phyloP scores from a whole-genome alignment of 2,113 vertebrate genomes.

The Saccopteryx leptura region DNA sequence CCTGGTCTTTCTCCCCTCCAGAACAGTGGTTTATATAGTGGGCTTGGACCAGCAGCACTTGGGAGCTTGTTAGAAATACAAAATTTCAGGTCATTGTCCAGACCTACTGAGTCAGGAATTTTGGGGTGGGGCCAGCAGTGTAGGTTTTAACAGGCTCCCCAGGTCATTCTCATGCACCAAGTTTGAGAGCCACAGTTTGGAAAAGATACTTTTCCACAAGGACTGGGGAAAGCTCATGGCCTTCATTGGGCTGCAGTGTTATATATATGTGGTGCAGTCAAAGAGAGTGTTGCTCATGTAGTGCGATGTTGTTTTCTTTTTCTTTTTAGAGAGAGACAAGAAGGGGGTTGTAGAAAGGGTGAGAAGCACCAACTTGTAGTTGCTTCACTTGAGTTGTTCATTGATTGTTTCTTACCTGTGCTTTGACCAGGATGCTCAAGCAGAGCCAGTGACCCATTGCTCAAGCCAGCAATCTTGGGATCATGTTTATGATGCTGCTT shows the following conservation, averaged over 20 bases:
- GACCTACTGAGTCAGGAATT: not conserved
- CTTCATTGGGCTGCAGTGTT: not conserved
- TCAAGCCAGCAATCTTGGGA: too few species aligned
- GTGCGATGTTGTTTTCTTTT: too few species aligned
- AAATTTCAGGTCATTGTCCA: not conserved
- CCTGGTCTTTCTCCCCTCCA: not conserved
- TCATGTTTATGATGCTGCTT: too few species aligned
- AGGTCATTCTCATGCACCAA: not conserved
- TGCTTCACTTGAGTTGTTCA: too few species aligned
- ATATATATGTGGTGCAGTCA: accelerated
- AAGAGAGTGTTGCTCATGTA: not conserved
- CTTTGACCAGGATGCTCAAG: too few species aligned
- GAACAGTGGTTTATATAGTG: not conserved
- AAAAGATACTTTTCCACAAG: not conserved
- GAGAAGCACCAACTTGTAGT: too few species aligned
- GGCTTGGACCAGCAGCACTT: not conserved
- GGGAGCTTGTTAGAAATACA: not conserved
- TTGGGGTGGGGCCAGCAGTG: too few species aligned
- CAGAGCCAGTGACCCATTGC: too few species aligned
- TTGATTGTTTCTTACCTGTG: too few species aligned
- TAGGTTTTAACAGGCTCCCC: not conserved
- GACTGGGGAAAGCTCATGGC: not conserved
- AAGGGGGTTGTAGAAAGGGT: too few species aligned
- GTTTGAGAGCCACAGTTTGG: not conserved
- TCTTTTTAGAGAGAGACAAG: too few species aligned